A percentile compares a stretch with the other conserved stretches of the same genome.
phyloP scores from a whole-genome alignment of 2,797 vertebrate species.

The Chaenodraco wilsoni region DNA sequence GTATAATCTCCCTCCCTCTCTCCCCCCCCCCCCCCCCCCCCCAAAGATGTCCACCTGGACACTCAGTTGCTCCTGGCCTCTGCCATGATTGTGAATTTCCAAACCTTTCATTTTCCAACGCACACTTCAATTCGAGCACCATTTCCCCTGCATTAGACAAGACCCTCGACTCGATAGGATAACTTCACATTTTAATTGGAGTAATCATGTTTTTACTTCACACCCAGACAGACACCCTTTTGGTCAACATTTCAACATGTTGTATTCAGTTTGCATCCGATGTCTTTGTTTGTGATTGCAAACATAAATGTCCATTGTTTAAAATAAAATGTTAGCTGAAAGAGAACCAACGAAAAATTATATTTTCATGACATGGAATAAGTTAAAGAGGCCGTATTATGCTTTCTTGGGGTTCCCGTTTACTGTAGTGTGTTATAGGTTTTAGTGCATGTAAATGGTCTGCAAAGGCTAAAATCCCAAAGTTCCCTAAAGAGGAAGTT shows the following conservation, averaged over 20 bases:
- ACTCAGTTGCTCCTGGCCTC: slow-evolving; percentile 61
- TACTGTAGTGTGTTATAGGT: too few species aligned
- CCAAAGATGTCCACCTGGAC: slow-evolving; percentile 73
- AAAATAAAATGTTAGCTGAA: background rate
- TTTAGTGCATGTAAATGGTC: too few species aligned
- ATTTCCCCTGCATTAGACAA: slow-evolving; percentile 51
- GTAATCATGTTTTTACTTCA: slow-evolving; percentile 19
- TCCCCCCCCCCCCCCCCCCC: slow-evolving; percentile 8
- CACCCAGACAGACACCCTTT: slow-evolving; percentile 16
- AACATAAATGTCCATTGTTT: background rate
- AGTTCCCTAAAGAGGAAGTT: too few species aligned
- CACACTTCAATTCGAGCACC: slow-evolving; percentile 62
- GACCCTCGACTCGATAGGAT: slow-evolving; percentile 60
- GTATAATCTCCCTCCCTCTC: slow-evolving; percentile 81
- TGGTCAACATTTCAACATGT: background rate
- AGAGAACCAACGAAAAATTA: background rate
- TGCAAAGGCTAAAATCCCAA: too few species aligned
- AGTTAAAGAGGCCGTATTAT: too few species aligned
- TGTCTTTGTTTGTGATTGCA: background rate
- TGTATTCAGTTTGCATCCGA: slow-evolving; percentile 15
- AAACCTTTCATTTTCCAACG: slow-evolving; percentile 63
- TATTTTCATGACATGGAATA: background rate
- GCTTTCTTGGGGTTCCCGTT: too few species aligned
- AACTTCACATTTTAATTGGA: slow-evolving; percentile 65
- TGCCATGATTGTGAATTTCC: slow-evolving; percentile 60